phyloP scores from a whole-genome alignment of 2,113 vertebrate genomes.

The Pelmatolapia mariae region DNA sequence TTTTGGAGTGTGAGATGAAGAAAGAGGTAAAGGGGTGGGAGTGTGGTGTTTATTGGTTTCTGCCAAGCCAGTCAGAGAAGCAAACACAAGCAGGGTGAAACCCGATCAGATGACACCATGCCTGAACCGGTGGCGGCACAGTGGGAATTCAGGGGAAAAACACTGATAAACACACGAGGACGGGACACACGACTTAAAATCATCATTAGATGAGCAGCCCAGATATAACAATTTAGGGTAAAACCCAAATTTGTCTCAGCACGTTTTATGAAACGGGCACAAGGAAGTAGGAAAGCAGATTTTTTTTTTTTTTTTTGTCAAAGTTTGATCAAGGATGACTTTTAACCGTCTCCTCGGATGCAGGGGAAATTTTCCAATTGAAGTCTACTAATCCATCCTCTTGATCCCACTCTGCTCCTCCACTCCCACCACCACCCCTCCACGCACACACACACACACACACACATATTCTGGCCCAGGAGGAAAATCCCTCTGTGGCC shows the following conservation, averaged over 20 bases:
- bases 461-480: conserved; percentile 9
- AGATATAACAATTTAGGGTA: neutral
- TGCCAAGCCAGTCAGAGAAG: conserved; percentile 61
- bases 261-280: neutral
- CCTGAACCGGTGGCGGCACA: conserved; percentile 20
- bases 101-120: conserved; percentile 54
- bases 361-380: conserved; percentile 39
- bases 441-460: conserved; percentile 7
- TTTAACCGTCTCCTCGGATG: conserved; percentile 25
- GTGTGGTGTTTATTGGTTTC: conserved; percentile 69
- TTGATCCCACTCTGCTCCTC: conserved; percentile 37
- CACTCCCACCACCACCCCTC: neutral
- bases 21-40: conserved; percentile 40
- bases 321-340: neutral
- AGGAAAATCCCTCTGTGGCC: conserved; percentile 70
- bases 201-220: conserved; percentile 37
- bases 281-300: neutral
- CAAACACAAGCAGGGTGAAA: conserved; percentile 65
- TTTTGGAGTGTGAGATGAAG: neutral
- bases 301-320: neutral
- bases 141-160: conserved; percentile 34
- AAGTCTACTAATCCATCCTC: conserved; percentile 49
- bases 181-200: conserved; percentile 34
- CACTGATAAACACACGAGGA: conserved; percentile 46
- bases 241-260: neutral